Conservation (phyloP, 2,113 vertebrate species). For the Actinemys pallida region DNA sequence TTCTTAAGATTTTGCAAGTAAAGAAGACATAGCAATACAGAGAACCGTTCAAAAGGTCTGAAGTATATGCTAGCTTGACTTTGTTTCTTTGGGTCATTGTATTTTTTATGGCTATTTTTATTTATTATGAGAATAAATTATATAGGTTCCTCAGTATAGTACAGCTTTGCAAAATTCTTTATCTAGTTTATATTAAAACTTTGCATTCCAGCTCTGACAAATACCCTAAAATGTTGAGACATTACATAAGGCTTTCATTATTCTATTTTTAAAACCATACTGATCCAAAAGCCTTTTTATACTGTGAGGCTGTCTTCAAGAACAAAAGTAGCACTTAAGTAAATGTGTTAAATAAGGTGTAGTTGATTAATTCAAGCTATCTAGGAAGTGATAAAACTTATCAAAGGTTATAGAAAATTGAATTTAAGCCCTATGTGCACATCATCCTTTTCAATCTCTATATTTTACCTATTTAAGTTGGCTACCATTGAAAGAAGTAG, state of each 20-base stretch:
- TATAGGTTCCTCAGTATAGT: neutral
- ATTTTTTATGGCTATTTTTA: neutral
- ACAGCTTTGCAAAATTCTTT: neutral
- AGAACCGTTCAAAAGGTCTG: neutral
- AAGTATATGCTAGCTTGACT: neutral
- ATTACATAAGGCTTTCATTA: neutral
- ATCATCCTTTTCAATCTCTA: neutral
- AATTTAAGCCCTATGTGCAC: neutral
- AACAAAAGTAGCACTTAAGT: neutral
- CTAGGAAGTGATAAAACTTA: slow-evolving; percentile 32
- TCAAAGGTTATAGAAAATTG: neutral
- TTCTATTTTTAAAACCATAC: neutral
- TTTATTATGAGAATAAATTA: neutral
- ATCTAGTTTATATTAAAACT: neutral
- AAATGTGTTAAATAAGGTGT: neutral
- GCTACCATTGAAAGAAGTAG: slow-evolving; percentile 19
- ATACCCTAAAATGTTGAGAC: neutral
- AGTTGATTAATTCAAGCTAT: neutral
- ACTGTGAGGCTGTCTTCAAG: neutral
- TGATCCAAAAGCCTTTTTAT: neutral
- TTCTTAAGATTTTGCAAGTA: neutral
- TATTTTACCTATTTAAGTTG: slow-evolving; percentile 43
- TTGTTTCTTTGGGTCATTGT: neutral
- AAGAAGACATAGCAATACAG: neutral
- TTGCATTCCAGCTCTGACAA: neutral